Conservation (phyloP, 2,797 vertebrate genomes). For the Hydrocynus forskahlii region DNA sequence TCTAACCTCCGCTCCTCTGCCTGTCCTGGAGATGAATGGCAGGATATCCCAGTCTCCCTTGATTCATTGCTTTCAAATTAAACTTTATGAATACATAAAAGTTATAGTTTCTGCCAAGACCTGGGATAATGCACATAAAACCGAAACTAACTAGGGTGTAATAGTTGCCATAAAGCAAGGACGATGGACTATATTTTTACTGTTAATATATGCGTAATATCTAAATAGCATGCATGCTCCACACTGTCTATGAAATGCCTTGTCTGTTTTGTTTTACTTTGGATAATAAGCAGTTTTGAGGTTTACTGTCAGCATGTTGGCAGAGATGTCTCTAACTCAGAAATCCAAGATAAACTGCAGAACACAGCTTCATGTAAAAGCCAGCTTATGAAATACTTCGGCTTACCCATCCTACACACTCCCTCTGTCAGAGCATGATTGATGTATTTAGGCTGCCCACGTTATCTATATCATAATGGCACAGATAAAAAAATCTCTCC, state of each 20-base stretch:
- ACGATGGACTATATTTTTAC: slow-evolving; percentile 75
- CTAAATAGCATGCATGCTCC: slow-evolving; percentile 32
- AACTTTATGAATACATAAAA: slow-evolving; percentile 88
- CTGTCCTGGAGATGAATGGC: slow-evolving; percentile 68
- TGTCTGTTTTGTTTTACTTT: neutral
- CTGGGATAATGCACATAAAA: slow-evolving; percentile 97
- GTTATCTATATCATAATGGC: slow-evolving; percentile 50
- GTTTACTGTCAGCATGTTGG: neutral
- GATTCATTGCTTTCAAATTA: slow-evolving; percentile 82
- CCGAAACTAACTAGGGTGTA: slow-evolving; percentile 94
- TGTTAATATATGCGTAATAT: slow-evolving; percentile 48
- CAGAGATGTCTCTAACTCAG: neutral
- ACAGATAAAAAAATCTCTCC: slow-evolving; percentile 63
- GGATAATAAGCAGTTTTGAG: neutral
- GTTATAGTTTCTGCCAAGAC: slow-evolving; percentile 97
- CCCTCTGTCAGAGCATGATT: slow-evolving; percentile 34
- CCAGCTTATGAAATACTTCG: slow-evolving; percentile 24
- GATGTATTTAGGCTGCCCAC: slow-evolving; percentile 38
- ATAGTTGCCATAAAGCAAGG: slow-evolving; percentile 92
- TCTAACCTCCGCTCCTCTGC: slow-evolving; percentile 14
- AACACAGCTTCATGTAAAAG: neutral
- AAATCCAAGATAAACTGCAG: neutral
- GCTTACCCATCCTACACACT: slow-evolving; percentile 20
- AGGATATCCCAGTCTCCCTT: slow-evolving; percentile 66
- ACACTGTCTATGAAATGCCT: slow-evolving; percentile 23